These are phyloP conservation scores for Harlomillsia oculata DNA, from an alignment of 1,140 invertebrate species.

Conservation along the genomic window DNA sequence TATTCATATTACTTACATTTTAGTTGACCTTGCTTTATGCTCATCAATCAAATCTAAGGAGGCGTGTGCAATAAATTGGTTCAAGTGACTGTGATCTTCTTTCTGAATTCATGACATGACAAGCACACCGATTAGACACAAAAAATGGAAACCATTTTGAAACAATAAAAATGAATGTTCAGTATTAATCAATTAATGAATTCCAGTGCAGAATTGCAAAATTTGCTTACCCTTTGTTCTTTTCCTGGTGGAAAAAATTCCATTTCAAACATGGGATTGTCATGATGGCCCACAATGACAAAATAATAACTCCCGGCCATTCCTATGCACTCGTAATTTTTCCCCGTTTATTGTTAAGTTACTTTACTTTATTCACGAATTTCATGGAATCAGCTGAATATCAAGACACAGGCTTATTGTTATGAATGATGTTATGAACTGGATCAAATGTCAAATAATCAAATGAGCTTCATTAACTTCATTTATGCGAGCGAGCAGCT, in stretches of 20 bases:
- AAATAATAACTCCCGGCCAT: slow-evolving; percentile 78
- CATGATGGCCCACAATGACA: slow-evolving; percentile 92
- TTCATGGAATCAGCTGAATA: too few relatives aligned
- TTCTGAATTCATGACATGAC: slow-evolving; percentile 55
- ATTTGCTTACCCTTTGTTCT: slow-evolving; percentile 66
- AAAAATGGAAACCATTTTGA: slow-evolving; percentile 4
- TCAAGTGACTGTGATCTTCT: slow-evolving; percentile 93
- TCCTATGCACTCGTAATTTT: too few relatives aligned
- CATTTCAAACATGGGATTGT: slow-evolving; percentile 97
- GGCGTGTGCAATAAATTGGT: slow-evolving; percentile 97
- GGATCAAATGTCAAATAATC: too few relatives aligned
- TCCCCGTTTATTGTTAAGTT: too few relatives aligned
- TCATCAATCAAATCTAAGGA: slow-evolving; percentile 96
- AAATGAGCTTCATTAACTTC: too few relatives aligned
- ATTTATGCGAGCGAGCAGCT: too few relatives aligned
- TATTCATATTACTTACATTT: too few relatives aligned
- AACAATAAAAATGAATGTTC: slow-evolving; percentile 6
- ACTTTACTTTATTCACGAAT: too few relatives aligned
- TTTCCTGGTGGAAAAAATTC: slow-evolving; percentile 80
- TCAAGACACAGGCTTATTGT: too few relatives aligned
- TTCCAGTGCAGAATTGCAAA: too few relatives aligned
- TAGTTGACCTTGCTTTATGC: slow-evolving; percentile 88
- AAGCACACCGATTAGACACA: neutral
- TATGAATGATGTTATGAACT: too few relatives aligned
- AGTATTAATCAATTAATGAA: too few relatives aligned